Conservation (phyloP, 2,113 vertebrate species). For the Megalops atlanticus region DNA sequence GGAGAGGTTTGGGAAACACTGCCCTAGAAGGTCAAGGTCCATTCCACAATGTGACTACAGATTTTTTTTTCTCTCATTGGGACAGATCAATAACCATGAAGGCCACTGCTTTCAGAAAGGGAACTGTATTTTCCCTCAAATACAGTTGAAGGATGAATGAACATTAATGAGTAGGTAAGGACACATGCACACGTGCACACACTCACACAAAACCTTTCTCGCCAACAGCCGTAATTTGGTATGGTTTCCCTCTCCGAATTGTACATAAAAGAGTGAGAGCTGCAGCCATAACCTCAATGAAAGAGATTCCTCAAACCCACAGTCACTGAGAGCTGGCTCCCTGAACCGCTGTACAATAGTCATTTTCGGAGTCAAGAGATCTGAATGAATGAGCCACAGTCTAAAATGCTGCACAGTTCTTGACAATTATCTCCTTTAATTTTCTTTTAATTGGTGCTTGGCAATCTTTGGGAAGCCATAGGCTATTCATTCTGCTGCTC, state of each 20-base stretch:
- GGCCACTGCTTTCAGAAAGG: too few species aligned
- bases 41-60: too few species aligned
- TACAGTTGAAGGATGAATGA: too few species aligned
- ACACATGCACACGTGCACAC: conserved; percentile 26
- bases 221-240: conserved; percentile 57
- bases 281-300: conserved; percentile 64
- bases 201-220: conserved; percentile 35
- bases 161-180: too few species aligned
- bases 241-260: conserved; percentile 49
- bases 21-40: too few species aligned
- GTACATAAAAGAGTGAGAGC: conserved; percentile 49
- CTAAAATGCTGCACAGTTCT: neutral
- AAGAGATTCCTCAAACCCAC: conserved; percentile 63
- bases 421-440: conserved; percentile 9
- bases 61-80: neutral
- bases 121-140: too few species aligned
- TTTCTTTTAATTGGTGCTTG: neutral
- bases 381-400: neutral
- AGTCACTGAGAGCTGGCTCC: conserved; percentile 55
- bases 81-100: neutral
- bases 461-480: neutral
- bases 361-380: neutral
- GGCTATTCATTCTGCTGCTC: neutral
- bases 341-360: conserved; percentile 35
- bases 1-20: too few species aligned